A percentile compares a stretch with the other conserved stretches of the same genome.
Evolutionary conservation across 2,888 invertebrate genomes (phyloP).

Genomic region (Limulus polyphemus): DNA sequence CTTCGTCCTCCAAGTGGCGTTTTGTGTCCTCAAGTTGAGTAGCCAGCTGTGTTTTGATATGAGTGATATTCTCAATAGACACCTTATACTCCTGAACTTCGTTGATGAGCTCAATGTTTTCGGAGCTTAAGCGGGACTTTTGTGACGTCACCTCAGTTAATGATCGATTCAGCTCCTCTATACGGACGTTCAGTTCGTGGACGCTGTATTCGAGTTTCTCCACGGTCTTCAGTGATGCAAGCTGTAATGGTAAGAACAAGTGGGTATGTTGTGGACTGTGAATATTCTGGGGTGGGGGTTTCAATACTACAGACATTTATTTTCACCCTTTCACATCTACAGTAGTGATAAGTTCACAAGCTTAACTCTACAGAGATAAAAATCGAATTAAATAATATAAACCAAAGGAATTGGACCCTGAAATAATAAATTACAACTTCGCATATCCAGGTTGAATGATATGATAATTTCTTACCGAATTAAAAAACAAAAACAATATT

Average conservation of each 20-base stretch:
- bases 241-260: conserved; percentile 29
- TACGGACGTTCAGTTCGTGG: conserved; percentile 84
- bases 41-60: conserved; percentile 76
- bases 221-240: conserved; percentile 45
- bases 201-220: conserved; percentile 84
- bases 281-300: too few relatives aligned
- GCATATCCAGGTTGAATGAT: too few relatives aligned
- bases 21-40: conserved; percentile 89
- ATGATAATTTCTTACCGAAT: too few relatives aligned
- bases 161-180: conserved; percentile 92
- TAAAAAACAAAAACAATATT: too few relatives aligned
- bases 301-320: too few relatives aligned
- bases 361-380: too few relatives aligned
- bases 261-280: too few relatives aligned
- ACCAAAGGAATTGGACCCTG: too few relatives aligned
- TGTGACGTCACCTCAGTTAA: conserved; percentile 95
- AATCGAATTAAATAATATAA: too few relatives aligned
- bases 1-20: conserved; percentile 90
- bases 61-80: conserved; percentile 80
- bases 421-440: too few relatives aligned
- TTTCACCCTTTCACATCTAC: too few relatives aligned
- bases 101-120: conserved; percentile 83
- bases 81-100: conserved; percentile 96
- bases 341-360: too few relatives aligned
- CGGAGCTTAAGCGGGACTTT: conserved; percentile 47